These are phyloP conservation scores for Zeuzera pyrina DNA, from an alignment of 2,888 invertebrate species.

Conservation along the genomic window DNA sequence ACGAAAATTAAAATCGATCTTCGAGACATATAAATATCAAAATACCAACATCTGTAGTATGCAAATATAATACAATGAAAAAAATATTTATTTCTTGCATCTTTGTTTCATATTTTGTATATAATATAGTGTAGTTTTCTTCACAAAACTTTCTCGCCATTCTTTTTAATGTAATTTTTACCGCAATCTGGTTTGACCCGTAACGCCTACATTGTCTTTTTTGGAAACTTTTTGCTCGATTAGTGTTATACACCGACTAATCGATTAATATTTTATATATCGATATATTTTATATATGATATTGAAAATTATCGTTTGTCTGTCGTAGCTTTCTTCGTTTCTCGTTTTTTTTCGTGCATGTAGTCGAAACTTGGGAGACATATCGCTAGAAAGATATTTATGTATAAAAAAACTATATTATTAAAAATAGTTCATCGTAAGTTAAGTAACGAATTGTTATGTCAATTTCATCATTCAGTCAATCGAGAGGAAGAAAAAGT, in stretches of 20 bases:
- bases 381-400: conserved; percentile 67
- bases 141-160: too few species aligned
- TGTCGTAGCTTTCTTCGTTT: conserved; percentile 42
- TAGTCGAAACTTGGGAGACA: conserved; percentile 65
- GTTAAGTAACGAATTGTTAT: conserved; percentile 13
- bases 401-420: conserved; percentile 37
- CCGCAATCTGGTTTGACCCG: not conserved
- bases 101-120: too few species aligned
- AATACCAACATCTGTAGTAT: too few species aligned
- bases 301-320: conserved; percentile 46
- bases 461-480: conserved; percentile 49
- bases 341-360: conserved; percentile 36
- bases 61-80: too few species aligned
- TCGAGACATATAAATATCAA: too few species aligned
- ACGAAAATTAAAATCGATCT: too few species aligned
- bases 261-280: conserved; percentile 61
- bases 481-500: conserved; percentile 26
- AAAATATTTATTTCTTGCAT: too few species aligned
- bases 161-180: not conserved
- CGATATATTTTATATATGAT: conserved; percentile 67
- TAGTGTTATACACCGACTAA: conserved; percentile 25
- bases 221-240: conserved; percentile 57
- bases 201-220: too few species aligned
- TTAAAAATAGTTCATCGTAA: conserved; percentile 18
- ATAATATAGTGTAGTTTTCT: too few species aligned